Evolutionary conservation across 1,140 invertebrate genomes (phyloP).

Genomic region (Drosophila obscura): DNA sequence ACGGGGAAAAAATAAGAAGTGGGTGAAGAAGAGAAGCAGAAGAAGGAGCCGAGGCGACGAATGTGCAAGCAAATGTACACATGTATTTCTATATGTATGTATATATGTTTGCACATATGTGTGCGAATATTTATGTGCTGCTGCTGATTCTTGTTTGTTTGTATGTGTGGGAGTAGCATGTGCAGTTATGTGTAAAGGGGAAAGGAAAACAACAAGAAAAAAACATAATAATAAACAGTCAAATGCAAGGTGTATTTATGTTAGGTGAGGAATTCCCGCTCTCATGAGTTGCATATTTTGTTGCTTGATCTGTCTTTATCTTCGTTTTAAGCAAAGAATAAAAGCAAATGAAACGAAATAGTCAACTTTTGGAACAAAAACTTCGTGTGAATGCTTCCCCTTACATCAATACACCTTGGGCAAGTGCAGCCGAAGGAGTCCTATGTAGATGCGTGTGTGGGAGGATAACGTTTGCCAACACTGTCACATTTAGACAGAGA

Average conservation of each 20-base stretch:
- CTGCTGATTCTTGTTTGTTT: no score
- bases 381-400: no score
- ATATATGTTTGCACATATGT: slow-evolving; percentile 4
- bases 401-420: not conserved
- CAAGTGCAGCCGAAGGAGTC: not conserved
- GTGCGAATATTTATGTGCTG: not conserved
- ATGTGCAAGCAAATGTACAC: slow-evolving; percentile 45
- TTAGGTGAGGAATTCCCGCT: no score
- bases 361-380: no score
- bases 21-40: slow-evolving; percentile 37
- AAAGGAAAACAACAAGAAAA: not conserved
- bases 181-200: not conserved
- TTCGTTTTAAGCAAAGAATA: no score
- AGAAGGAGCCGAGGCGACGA: slow-evolving; percentile 34
- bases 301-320: no score
- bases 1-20: slow-evolving; percentile 43
- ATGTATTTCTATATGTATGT: slow-evolving; percentile 12
- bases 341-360: not conserved
- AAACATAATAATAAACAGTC: not conserved
- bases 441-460: not conserved
- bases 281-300: no score
- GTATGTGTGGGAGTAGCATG: not conserved
- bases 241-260: no score
- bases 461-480: not conserved
- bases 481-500: not conserved